Percentiles rank a stretch among this genome's conserved stretches.
phyloP scores from a whole-genome alignment of 2,888 invertebrate genomes.

The Lasioglossum morio region DNA sequence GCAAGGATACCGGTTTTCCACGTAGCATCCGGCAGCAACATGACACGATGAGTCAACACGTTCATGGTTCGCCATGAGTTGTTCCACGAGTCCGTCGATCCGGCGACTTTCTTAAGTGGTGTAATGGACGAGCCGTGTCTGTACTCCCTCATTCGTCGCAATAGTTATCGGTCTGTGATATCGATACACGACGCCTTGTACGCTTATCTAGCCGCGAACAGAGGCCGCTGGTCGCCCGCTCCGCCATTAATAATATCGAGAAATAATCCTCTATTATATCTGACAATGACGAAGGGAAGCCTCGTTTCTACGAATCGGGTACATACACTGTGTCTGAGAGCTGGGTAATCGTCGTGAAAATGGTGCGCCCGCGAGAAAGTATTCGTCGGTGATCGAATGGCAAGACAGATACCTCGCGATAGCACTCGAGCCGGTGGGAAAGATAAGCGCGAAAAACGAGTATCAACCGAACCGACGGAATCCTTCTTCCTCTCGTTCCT shows the following conservation, averaged over 20 bases:
- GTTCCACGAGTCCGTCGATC: slow-evolving; percentile 75
- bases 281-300: slow-evolving; percentile 16
- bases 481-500: slow-evolving; percentile 55
- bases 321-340: not conserved
- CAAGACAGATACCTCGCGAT: slow-evolving; percentile 47
- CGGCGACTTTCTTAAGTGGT: slow-evolving; percentile 75
- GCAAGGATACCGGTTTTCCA: slow-evolving; percentile 53
- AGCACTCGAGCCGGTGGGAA: slow-evolving; percentile 25
- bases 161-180: slow-evolving; percentile 76
- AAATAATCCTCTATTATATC: slow-evolving; percentile 26
- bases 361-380: not conserved
- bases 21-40: slow-evolving; percentile 66
- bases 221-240: not conserved
- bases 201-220: slow-evolving; percentile 46
- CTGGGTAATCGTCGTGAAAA: not conserved
- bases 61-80: slow-evolving; percentile 53
- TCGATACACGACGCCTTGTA: slow-evolving; percentile 72
- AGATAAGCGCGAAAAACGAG: slow-evolving; percentile 57
- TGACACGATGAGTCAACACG: slow-evolving; percentile 72
- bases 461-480: slow-evolving; percentile 56
- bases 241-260: slow-evolving; percentile 48
- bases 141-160: slow-evolving; percentile 64
- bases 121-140: slow-evolving; percentile 82
- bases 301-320: slow-evolving; percentile 1
- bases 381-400: slow-evolving; percentile 17